These are phyloP conservation scores for Capricornis sumatraensis DNA, from an alignment of 2,113 vertebrate genomes.

Conservation along the genomic window DNA sequence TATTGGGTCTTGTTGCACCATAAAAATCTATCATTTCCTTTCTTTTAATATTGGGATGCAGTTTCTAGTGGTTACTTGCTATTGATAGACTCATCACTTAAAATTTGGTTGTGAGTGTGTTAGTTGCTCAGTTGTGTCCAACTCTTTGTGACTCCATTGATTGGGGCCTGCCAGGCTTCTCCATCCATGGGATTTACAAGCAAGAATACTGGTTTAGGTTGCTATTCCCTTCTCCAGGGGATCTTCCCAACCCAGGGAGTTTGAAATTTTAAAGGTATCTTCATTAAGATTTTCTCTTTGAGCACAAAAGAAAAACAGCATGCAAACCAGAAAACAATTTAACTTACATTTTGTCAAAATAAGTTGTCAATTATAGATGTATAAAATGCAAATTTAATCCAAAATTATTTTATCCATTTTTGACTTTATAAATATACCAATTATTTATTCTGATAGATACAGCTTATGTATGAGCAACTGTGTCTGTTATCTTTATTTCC, in stretches of 20 bases:
- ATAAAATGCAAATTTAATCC: background rate
- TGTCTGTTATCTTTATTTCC: constrained; percentile 20
- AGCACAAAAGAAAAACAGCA: constrained; percentile 3
- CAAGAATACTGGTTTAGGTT: background rate
- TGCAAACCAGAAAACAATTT: background rate
- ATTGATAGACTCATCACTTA: background rate
- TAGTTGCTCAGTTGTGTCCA: background rate
- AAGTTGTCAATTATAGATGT: background rate
- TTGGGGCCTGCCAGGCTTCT: background rate
- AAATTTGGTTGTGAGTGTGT: background rate
- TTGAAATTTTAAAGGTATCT: background rate
- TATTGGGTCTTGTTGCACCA: background rate
- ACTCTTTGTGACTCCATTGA: background rate
- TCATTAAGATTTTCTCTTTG: constrained; percentile 24
- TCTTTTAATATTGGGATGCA: background rate
- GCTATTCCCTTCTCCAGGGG: background rate
- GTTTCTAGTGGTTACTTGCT: background rate
- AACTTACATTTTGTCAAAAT: constrained; percentile 28
- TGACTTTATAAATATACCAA: background rate
- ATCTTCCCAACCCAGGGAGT: background rate
- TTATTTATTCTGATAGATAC: background rate
- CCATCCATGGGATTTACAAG: background rate
- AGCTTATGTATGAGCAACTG: constrained; percentile 25
- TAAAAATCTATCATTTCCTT: background rate
- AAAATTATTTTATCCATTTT: background rate